Evolutionary conservation across 2,888 invertebrate genomes (phyloP), one percentile per base, ranked within the genome.

Genomic region (Oegoconia quadripuncta): DNA sequence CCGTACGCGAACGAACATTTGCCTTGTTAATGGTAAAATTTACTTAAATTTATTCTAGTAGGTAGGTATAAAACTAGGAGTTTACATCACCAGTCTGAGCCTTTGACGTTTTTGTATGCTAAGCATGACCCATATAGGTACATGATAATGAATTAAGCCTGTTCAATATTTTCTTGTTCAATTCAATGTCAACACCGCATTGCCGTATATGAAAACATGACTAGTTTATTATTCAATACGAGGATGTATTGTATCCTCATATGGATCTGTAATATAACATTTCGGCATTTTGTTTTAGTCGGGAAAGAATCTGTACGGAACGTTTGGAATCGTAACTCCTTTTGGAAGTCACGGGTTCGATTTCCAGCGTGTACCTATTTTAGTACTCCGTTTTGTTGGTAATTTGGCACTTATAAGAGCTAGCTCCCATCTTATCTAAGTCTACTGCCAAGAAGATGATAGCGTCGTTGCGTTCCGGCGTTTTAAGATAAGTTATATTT

Each of bases 81-180:
- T 7, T 20, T 32, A 14, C 32, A 32, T 32, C 20, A 32, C 20
- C 22, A n/a, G 20, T 8, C 22, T 32, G 31, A 34, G 17, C 25
- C 2, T 3, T 16, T 14, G 9, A 11, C 20, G 12, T 11, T 2
- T 32, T 32, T 32, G 32, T 32, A 20, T 20, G 22, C 22, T 14
- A 13, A 22, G 12, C 16, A 29, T 29, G 29, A 29, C 12, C 27
- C 27, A 13, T 27, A 13, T 20, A 25, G n/a, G 5, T 25, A n/a
- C n/a, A n/a, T n/a, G 3, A 7, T n/a, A 7, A 7, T 25, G 3
- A 3, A 25, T 3, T n/a, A 11, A 4, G n/a, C 11, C 25, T 25
- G n/a, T 25, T n/a, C 5, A n/a, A 7, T 8, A 11, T 3, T 25
- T 20, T 8, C 9, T 7, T 7, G 3, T 3, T 25, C 5, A 25